Evolutionary conservation across 2,797 vertebrate genomes (phyloP).

Genomic region (Clarias pachynema): DNA sequence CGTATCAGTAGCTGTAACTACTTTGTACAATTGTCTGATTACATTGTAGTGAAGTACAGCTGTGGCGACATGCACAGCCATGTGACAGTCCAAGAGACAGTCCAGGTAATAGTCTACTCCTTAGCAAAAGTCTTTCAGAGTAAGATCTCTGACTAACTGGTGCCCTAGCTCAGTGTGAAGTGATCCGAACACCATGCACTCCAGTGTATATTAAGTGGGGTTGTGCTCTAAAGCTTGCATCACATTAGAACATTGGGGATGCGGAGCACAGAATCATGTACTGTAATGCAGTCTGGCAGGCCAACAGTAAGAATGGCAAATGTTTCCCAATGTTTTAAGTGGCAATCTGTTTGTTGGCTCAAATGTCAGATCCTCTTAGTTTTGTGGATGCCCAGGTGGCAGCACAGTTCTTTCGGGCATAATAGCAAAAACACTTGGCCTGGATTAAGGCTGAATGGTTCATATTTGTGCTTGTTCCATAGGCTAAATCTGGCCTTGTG

Average conservation of each 20-base stretch:
- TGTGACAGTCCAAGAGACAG: neutral
- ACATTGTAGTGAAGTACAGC: conserved; percentile 10
- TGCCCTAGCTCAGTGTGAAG: neutral
- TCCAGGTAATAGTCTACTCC: neutral
- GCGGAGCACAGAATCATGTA: neutral
- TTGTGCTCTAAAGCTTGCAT: neutral
- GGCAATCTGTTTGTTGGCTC: neutral
- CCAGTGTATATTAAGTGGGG: neutral
- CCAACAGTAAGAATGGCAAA: neutral
- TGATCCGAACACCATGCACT: neutral
- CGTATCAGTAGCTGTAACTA: conserved; percentile 9
- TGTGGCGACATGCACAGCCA: neutral
- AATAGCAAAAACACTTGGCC: neutral
- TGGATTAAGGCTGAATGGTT: neutral
- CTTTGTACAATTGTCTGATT: neutral
- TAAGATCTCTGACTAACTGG: neutral
- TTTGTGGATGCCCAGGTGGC: neutral
- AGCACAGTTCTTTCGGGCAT: neutral
- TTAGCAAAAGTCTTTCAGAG: neutral
- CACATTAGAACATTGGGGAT: neutral
- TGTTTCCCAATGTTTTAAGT: neutral
- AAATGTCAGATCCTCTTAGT: neutral
- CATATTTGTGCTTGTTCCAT: neutral
- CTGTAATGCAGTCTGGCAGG: neutral
- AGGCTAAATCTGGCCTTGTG: neutral